Percentiles rank a stretch among this genome's conserved stretches.
Evolutionary conservation across 2,797 vertebrate genomes (phyloP).

Genomic region (Peromyscus melanophrys): DNA sequence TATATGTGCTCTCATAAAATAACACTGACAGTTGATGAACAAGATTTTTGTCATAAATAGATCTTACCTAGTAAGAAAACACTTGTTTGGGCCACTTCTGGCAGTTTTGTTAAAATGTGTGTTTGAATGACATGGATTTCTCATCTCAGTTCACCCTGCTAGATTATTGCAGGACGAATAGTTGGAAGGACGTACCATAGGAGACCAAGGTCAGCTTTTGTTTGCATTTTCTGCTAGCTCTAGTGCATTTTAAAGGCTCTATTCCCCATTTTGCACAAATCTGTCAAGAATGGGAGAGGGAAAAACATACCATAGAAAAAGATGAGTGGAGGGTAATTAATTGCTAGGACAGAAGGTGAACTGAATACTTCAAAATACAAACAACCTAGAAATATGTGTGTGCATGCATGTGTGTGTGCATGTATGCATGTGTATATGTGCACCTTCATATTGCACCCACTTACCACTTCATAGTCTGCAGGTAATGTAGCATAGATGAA

Average conservation of each 20-base stretch:
- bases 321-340: neutral
- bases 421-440: neutral
- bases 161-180: constrained; percentile 69
- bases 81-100: constrained; percentile 59
- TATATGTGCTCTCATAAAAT: neutral
- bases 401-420: neutral
- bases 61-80: constrained; percentile 47
- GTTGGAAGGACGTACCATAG: constrained; percentile 55
- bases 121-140: constrained; percentile 72
- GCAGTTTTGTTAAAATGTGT: constrained; percentile 63
- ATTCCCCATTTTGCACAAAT: constrained; percentile 41
- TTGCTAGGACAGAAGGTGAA: constrained; percentile 1
- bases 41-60: constrained; percentile 52
- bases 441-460: neutral
- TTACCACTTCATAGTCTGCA: neutral
- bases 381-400: neutral
- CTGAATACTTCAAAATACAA: neutral
- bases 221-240: constrained; percentile 60
- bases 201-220: constrained; percentile 37
- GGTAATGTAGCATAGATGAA: neutral
- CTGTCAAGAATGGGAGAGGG: neutral
- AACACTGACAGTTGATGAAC: constrained; percentile 43
- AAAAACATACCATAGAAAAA: neutral
- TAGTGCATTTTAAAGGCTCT: constrained; percentile 39
- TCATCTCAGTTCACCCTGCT: constrained; percentile 50